Conservation (phyloP, 2,797 vertebrate genomes). For the Pantherophis vulpinus region DNA sequence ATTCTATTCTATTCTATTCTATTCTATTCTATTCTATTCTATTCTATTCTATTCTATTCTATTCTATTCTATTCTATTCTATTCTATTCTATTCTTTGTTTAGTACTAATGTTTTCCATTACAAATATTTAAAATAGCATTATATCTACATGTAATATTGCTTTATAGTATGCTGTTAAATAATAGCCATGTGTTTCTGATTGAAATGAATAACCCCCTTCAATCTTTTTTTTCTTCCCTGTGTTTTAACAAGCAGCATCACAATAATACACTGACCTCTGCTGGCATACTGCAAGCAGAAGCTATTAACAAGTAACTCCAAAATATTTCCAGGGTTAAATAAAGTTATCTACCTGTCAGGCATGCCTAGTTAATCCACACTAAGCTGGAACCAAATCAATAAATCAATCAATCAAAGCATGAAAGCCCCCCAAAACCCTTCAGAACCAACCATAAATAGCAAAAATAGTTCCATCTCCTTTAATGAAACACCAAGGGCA, state of each 20-base stretch:
- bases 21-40: too few relatives aligned
- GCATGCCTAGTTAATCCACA: background rate
- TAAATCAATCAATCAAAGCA: background rate
- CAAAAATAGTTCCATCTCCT: background rate
- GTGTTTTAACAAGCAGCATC: slow-evolving; percentile 38
- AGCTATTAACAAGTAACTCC: slow-evolving; percentile 31
- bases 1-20: too few relatives aligned
- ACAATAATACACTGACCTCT: slow-evolving; percentile 75
- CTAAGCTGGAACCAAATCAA: background rate
- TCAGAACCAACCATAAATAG: background rate
- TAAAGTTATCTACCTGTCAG: background rate
- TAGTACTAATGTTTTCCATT: background rate
- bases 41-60: too few relatives aligned
- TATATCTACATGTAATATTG: background rate
- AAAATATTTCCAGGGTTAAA: background rate
- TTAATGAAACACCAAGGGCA: background rate
- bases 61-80: too few relatives aligned
- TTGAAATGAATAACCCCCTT: background rate
- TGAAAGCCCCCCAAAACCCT: background rate
- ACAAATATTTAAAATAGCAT: background rate
- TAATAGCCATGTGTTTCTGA: background rate
- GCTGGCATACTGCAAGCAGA: slow-evolving; percentile 64
- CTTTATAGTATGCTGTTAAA: too few relatives aligned
- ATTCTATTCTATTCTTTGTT: accelerated
- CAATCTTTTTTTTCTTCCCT: background rate